Base-by-base conservation (phyloP, 2,888 invertebrate species). In the Loripinus fragilis region DNA sequence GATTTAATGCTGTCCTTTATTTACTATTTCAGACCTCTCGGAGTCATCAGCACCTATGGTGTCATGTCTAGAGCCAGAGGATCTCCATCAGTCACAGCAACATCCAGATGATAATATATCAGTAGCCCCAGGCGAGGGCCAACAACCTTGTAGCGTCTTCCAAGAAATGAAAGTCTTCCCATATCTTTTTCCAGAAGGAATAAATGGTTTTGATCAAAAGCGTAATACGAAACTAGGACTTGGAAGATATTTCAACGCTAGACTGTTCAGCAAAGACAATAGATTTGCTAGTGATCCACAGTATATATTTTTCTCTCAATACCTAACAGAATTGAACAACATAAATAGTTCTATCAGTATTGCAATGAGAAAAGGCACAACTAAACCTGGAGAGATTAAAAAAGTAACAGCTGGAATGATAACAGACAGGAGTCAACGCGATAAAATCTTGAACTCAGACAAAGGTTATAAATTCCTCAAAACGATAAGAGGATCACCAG, bases 261-360 rank as follows among this genome's bases (percentile, higher is more conserved):
- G 76, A 66, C 38, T 76, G 42, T 30, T 76, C 25, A 66, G 38
- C 30, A 48, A 35, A 48, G 71, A 76, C 55, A 66, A 20, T 12
- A 71, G 71, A 66, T 76, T 76, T 55, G 65, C 76, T 41, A 52
- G 33, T 41, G 55, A 76, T 42, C 35, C 66, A 30, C 41, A 76
- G 17, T 76, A 76, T 52, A 71, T 76, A 25, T 76, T 71, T 30
- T 76, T 71, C 38, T 25, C 41, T 38, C 75, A 75, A 35, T 75
- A 48, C 33, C 17, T 33, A 15, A 33, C 30, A n/a, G 75, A 75
- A 50, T 35, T 42, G 23, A 70, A 75, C 8, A 25, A 75, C 35
- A 38, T 71, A 12, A 45, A 38, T 50, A 35, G 35, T 33, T 33
- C 33, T 48, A 25, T 65, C 30, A n/a, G 28, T 25, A 48, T 75